A percentile compares a stretch with the other conserved stretches of the same genome.
Evolutionary conservation across 2,113 vertebrate genomes (phyloP).

Genomic region (Larimichthys polyactis): DNA sequence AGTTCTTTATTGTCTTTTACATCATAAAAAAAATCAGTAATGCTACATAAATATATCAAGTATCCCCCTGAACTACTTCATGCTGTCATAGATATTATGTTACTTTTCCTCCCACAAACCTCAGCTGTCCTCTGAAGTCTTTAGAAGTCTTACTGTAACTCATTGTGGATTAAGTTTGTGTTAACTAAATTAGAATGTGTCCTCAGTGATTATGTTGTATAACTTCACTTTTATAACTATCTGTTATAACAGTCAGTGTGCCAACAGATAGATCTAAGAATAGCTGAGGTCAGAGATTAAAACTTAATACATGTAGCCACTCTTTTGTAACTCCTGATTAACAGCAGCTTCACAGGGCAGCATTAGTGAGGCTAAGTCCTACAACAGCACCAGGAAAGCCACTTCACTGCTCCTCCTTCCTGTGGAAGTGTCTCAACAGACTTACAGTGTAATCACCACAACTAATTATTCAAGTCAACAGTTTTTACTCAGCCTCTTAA

Average conservation of each 20-base stretch:
- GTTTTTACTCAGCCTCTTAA: not conserved
- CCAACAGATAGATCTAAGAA: constrained; percentile 35
- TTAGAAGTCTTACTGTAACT: no score
- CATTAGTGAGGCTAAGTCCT: constrained; percentile 51
- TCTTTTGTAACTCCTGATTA: constrained; percentile 50
- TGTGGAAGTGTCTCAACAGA: not conserved
- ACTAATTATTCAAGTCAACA: not conserved
- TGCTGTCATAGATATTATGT: no score
- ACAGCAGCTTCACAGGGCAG: constrained; percentile 22
- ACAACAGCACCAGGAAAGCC: constrained; percentile 18
- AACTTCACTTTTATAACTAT: constrained; percentile 35
- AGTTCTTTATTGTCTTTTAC: no score
- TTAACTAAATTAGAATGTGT: not conserved
- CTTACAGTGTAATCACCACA: not conserved
- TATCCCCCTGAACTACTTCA: no score
- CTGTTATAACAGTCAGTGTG: constrained; percentile 37
- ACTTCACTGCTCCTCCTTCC: not conserved
- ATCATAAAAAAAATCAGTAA: no score
- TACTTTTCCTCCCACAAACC: no score
- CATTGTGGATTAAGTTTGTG: no score
- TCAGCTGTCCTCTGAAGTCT: no score
- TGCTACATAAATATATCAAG: no score
- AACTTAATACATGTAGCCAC: constrained; percentile 40
- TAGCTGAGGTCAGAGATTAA: constrained; percentile 62
- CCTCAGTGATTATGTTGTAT: not conserved